Evolutionary conservation across 2,113 vertebrate genomes (phyloP).

Genomic region (Microcebus griseorufus): DNA sequence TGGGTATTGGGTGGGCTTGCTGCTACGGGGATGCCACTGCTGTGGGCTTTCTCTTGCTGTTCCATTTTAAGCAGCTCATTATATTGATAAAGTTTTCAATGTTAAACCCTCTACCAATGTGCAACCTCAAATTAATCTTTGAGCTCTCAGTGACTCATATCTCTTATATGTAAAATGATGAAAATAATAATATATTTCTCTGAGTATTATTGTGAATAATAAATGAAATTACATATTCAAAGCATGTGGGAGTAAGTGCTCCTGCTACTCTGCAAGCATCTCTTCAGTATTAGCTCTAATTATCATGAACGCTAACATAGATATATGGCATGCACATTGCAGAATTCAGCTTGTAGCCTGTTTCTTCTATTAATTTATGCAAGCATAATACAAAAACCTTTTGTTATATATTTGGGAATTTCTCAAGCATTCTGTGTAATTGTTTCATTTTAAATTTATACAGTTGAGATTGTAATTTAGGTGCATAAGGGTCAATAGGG

Average conservation of each 20-base stretch:
- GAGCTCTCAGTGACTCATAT: neutral
- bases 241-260: neutral
- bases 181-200: neutral
- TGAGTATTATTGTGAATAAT: neutral
- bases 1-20: neutral
- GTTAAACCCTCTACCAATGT: neutral
- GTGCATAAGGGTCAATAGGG: neutral
- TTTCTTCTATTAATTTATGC: neutral
- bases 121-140: neutral
- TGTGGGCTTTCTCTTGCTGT: neutral
- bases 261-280: neutral
- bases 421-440: neutral
- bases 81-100: neutral
- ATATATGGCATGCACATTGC: rapidly evolving
- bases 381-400: neutral
- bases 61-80: neutral
- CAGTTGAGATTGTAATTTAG: neutral
- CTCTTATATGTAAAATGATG: neutral
- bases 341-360: neutral
- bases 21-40: rapidly evolving
- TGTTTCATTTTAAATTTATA: neutral
- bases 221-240: neutral
- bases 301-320: neutral
- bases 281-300: neutral
- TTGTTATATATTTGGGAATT: neutral